Base-by-base conservation (phyloP, 2,888 invertebrate species). In the Drosophila atripex region DNA sequence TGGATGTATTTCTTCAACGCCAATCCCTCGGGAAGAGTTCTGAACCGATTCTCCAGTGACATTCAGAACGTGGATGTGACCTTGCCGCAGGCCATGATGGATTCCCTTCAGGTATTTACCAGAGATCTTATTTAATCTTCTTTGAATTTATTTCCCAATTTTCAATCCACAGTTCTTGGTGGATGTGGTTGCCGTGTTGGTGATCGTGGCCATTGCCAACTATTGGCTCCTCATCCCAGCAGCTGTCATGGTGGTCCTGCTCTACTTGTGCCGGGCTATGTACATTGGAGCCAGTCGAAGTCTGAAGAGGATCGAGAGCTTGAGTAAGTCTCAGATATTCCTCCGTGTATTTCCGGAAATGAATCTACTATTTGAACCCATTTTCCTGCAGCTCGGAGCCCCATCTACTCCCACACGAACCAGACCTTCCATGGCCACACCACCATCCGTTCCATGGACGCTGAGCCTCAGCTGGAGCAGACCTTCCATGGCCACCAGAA, bases 41-140 rank as follows among this genome's bases (percentile, higher is more conserved):
- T 96, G n/a, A 96, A 95, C 90, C 92, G 96, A 47, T 95, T 96
- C 88, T 94, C 95, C 11, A 95, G 95, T 89, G 96, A 96, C 87
- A 93, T 95, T 51, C 95, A 93, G 21, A 93, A 93, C 1, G 90
- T 94, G 35, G 94, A 94, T 80, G 93, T 94, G 59, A 89, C 93
- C 14, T 86, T 94, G 21, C 94, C 94, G 0, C 92, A 93, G 63
- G 93, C 93, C 58, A 90, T 94, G 47, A 91, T 94, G 64, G 94
- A 94, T 89, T 93, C 93, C 49, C 79, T 94, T 14, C 93, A 93
- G 80, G 94, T 94, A 4, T 0, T 9, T 16, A 0, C 2, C 1
- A 7, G 9, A 0, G 39, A 16, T 39, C 3, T 4, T 38, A 25
- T 1, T 1, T 5, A 6, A 1, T 1, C 0, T 25, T 8, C 9